Conservation (phyloP, 2,888 invertebrate genomes). For the Pristionchus mayeri region DNA sequence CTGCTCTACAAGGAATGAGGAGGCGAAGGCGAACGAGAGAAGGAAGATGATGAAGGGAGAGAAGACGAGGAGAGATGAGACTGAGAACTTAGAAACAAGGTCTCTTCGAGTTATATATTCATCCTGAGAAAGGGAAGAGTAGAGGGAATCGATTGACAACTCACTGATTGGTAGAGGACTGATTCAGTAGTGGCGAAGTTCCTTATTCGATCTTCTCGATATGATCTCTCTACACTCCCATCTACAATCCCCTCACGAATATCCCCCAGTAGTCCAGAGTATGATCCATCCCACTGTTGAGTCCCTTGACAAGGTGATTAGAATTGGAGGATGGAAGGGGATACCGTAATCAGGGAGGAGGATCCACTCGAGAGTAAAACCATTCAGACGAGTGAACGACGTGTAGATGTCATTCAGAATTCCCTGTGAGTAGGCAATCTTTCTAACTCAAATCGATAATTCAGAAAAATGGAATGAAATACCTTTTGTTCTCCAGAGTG, state of each 20-base stretch:
- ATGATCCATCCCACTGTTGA: background rate
- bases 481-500: background rate
- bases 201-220: background rate
- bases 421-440: no score
- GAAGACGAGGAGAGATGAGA: constrained; percentile 3
- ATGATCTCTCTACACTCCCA: constrained; percentile 36
- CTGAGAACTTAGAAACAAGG: constrained; percentile 1
- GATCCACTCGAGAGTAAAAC: background rate
- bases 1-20: background rate
- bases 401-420: constrained; percentile 35
- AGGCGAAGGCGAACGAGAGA: background rate
- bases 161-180: constrained; percentile 11
- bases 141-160: no score
- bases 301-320: background rate
- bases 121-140: background rate
- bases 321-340: background rate
- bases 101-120: constrained; percentile 24
- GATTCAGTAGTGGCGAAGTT: background rate
- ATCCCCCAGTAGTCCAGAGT: constrained; percentile 17
- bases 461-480: no score
- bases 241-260: background rate
- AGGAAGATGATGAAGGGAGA: constrained; percentile 8
- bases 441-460: no score
- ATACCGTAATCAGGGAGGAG: background rate
- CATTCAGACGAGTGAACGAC: background rate